Conservation (phyloP, 2,797 vertebrate species). For the Pseudomugil gertrudae region DNA sequence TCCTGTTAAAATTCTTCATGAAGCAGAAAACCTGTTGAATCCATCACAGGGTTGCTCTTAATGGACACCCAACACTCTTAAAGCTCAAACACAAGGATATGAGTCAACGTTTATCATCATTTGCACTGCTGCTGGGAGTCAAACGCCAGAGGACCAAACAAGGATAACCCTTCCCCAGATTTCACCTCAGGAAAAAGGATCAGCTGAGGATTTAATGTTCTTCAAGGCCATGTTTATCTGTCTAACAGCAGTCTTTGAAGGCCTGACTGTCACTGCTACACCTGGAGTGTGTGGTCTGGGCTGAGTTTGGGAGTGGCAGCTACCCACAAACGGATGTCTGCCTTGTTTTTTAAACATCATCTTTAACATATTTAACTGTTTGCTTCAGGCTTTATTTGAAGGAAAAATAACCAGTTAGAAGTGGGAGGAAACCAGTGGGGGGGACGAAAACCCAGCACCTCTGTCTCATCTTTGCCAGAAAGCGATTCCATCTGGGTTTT, state of each 20-base stretch:
- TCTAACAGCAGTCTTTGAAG: slow-evolving; percentile 70
- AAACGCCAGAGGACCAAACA: slow-evolving; percentile 65
- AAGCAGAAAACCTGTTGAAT: slow-evolving; percentile 52
- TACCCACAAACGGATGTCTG: slow-evolving; percentile 57
- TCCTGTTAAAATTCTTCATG: slow-evolving; percentile 51
- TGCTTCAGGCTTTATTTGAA: slow-evolving; percentile 48
- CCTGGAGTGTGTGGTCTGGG: slow-evolving; percentile 54
- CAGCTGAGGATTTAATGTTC: slow-evolving; percentile 69
- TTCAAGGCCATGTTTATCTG: slow-evolving; percentile 67
- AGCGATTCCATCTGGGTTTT: background rate
- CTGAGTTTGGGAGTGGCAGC: slow-evolving; percentile 47
- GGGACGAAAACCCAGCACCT: background rate
- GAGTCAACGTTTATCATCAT: slow-evolving; percentile 48
- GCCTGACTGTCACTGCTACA: slow-evolving; percentile 65
- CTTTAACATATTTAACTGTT: slow-evolving; percentile 45
- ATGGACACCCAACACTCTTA: slow-evolving; percentile 30
- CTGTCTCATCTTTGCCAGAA: background rate
- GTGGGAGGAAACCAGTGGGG: background rate
- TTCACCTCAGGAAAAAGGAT: slow-evolving; percentile 75
- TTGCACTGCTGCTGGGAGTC: slow-evolving; percentile 41
- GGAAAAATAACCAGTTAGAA: slow-evolving; percentile 21
- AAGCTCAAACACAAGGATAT: slow-evolving; percentile 41
- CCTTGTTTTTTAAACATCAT: slow-evolving; percentile 13
- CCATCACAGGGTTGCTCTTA: slow-evolving; percentile 41
- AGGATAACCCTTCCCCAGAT: slow-evolving; percentile 65